phyloP scores from a whole-genome alignment of 1,140 invertebrate species.

The Acromyrmex echinatior region DNA sequence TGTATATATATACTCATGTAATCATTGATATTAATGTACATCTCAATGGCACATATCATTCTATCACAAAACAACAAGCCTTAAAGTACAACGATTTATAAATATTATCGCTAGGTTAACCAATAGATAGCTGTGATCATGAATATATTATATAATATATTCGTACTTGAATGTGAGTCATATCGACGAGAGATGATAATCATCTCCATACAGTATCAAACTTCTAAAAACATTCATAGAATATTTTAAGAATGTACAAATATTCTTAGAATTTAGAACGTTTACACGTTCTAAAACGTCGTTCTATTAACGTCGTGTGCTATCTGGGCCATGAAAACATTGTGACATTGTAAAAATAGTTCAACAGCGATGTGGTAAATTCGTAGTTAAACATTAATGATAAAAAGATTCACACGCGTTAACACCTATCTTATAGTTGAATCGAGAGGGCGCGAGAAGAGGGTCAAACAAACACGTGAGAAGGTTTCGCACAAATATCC shows the following conservation, averaged over 20 bases:
- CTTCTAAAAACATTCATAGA: no score
- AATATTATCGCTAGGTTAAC: not conserved
- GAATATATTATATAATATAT: not conserved
- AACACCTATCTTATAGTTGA: constrained; percentile 18
- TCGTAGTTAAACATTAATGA: constrained; percentile 24
- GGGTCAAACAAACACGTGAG: constrained; percentile 47
- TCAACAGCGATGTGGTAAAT: not conserved
- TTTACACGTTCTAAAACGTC: no score
- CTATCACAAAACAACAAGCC: not conserved
- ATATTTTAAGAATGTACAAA: no score
- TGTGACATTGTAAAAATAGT: constrained; percentile 9
- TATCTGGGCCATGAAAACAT: constrained; percentile 1
- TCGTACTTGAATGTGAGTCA: not conserved
- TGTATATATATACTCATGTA: not conserved
- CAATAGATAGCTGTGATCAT: not conserved
- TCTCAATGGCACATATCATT: not conserved
- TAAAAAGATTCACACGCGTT: not conserved
- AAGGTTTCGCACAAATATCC: constrained; percentile 35
- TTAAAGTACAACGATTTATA: not conserved
- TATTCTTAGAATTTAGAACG: no score
- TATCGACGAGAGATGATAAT: not conserved
- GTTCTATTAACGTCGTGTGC: no score
- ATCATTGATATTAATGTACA: constrained; percentile 12
- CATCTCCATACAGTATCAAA: not conserved
- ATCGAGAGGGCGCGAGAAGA: constrained; percentile 29